Evolutionary conservation across 2,113 vertebrate genomes (phyloP).

Genomic region (Otis tarda): DNA sequence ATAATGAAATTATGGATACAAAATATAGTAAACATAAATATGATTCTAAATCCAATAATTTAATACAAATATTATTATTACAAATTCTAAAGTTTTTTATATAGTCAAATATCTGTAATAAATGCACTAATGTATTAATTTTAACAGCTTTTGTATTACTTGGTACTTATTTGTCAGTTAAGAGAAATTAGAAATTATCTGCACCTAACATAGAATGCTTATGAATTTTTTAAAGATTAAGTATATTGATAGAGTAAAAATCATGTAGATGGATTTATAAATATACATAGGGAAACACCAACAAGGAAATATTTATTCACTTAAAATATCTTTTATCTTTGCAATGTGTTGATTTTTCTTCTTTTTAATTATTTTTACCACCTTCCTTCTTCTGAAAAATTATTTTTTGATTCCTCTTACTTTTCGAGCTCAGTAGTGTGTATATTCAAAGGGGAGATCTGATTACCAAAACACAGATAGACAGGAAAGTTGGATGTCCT

Average conservation of each 20-base stretch:
- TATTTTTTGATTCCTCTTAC: neutral
- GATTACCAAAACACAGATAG: neutral
- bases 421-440: neutral
- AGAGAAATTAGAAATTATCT: neutral
- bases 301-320: neutral
- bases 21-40: neutral
- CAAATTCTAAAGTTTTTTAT: neutral
- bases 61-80: neutral
- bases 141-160: neutral
- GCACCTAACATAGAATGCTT: neutral
- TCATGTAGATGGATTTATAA: neutral
- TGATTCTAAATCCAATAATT: neutral
- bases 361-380: neutral
- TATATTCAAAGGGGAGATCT: neutral
- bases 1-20: neutral
- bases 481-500: accelerated
- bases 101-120: neutral
- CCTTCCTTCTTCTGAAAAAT: neutral
- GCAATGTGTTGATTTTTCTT: accelerated
- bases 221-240: neutral
- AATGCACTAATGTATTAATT: neutral
- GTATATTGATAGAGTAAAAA: neutral
- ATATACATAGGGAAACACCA: neutral
- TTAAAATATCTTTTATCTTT: neutral
- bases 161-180: neutral